phyloP scores from a whole-genome alignment of 2,797 vertebrate genomes.

The Gorsachius magnificus region DNA sequence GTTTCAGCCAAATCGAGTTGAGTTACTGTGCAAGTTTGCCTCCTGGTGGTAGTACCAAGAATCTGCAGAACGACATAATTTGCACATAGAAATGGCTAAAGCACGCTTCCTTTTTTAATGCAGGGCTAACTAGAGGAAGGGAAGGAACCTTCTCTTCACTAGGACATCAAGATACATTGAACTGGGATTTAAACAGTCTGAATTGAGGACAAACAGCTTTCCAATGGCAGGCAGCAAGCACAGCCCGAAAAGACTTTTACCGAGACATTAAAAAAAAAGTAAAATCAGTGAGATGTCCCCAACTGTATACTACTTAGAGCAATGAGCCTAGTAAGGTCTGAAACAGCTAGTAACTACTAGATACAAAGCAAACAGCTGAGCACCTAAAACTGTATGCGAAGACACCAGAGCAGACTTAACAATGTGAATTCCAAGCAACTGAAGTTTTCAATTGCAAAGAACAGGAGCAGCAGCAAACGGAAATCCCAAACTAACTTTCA shows the following conservation, averaged over 20 bases:
- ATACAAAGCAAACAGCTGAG: background rate
- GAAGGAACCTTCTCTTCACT: background rate
- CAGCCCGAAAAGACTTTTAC: background rate
- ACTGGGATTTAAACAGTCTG: background rate
- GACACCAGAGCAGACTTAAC: background rate
- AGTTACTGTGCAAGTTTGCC: background rate
- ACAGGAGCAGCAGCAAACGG: background rate
- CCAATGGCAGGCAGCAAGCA: background rate
- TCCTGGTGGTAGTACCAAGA: background rate
- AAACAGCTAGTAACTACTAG: background rate
- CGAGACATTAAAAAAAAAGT: background rate
- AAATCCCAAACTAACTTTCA: background rate
- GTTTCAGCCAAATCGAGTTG: background rate
- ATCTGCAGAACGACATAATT: background rate
- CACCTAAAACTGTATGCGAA: background rate
- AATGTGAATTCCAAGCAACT: fast-evolving
- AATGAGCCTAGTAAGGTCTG: fast-evolving
- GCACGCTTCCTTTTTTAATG: background rate
- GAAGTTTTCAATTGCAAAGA: background rate
- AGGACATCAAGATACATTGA: background rate
- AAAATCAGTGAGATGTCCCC: background rate
- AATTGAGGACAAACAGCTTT: background rate
- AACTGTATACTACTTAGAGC: background rate
- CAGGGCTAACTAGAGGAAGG: background rate
- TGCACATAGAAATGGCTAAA: background rate